Evolutionary conservation across 1,140 invertebrate genomes (phyloP), one percentile per base, ranked within the genome.

Genomic region (Bombus affinis): DNA sequence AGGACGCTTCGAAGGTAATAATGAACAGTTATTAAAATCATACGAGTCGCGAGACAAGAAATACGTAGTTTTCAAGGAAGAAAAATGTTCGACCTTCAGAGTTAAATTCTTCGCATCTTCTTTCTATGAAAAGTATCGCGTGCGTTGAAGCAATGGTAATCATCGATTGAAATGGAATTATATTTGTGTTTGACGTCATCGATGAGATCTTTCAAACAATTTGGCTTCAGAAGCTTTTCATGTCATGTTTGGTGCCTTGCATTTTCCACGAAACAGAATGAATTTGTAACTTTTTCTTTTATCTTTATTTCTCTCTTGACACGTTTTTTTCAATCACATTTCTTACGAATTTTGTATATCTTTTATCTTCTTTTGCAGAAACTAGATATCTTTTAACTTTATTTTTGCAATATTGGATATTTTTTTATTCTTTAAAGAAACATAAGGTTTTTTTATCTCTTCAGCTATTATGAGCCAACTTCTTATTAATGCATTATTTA

Each of bases 151-250:
- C 4, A 25, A 8, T 35, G 3, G 32, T 28, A 66, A 74, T 83
- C 59, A 80, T 73, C 44, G 44, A 44, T 44, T 15, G 5, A 74
- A 86, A 57, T 73, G 37, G 37, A 39, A 72, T 6, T 78, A 47
- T 8, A 70, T 66, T 47, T 68, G 18, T 25, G n/a, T 18, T 25
- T 47, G 4, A 9, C 42, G 44, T 47, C 57, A 32, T 62, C 37
- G 32, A 12, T 32, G 53, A 42, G 0, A 13, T n/a, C 37, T 32
- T 28, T 15, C 15, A 2, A 4, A 25, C 6, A 39, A 39, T 10
- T 37, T 57, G 15, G 1, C 2, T 53, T 75, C 35, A 53, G 10
- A 68, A 37, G 2, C 6, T n/a, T 37, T 47, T 35, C 9, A 28
- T 32, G 13, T 15, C 12, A 5, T 22, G 6, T 53, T 22, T 8